Base-by-base conservation (phyloP, 2,888 invertebrate species). In the Epinotia bilunana region DNA sequence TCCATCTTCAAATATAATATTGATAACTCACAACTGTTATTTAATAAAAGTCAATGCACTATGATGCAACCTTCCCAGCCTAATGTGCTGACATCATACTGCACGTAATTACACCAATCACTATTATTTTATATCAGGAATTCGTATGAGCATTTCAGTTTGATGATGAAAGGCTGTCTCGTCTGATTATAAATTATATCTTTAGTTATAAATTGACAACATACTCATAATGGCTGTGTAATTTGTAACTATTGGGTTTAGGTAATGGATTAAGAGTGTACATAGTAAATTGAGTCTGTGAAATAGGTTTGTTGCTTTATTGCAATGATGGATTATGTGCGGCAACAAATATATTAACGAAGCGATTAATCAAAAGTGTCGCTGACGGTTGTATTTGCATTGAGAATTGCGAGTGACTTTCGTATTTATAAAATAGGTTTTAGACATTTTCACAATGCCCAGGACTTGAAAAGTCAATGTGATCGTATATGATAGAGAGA, bases 41-140 rank as follows among this genome's bases (percentile, higher is more conserved):
- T 43, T 43, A 2, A 16, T 63, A 16, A 13, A 13, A 72, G 72
- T 72, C 57, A 55, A 72, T 64, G 62, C 23, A 55, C 63, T 23
- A 16, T 72, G 63, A 72, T 57, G 72, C 39, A 71, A 71, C 16
- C 13, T 13, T 28, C 49, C 18, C 18, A 23, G 28, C 6, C n/a
- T 18, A 11, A 28, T 33, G n/a, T 63, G 71, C 33, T 71, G 71
- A 53, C 61, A 71, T 71, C 71, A 53, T 28, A 58, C 33, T 53
- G 11, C 11, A 39, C 20, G 3, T 62, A 71, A 71, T 71, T 55
- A 71, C 53, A 43, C 12, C 20, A 20, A 62, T 71, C 39, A 71
- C 39, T 55, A 58, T 71, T 62, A 71, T 55, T 39, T 62, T n/a
- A 43, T 60, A 71, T 43, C 62, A 55, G 39, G 71, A 70, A 61